These are phyloP conservation scores for Channa maculata DNA, from an alignment of 2,113 vertebrate species.

Conservation along the genomic window DNA sequence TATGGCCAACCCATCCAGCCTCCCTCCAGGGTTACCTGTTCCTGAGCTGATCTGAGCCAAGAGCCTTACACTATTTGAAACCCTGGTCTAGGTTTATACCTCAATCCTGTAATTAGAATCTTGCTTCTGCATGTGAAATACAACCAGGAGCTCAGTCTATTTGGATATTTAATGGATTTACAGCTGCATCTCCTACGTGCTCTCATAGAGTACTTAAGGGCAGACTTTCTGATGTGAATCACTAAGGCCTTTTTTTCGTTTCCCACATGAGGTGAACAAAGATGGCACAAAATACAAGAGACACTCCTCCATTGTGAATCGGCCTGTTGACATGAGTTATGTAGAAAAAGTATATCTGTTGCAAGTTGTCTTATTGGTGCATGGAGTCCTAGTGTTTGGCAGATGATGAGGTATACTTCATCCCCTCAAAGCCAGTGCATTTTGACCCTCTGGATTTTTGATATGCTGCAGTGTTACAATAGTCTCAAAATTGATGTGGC, in stretches of 20 bases:
- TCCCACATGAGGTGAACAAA: slow-evolving; percentile 3
- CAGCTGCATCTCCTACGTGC: slow-evolving; percentile 16
- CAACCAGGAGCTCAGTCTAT: slow-evolving; percentile 19
- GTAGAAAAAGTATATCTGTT: not conserved
- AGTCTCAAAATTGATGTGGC: slow-evolving; percentile 3
- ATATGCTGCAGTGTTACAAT: not conserved
- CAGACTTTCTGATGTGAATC: slow-evolving; percentile 12
- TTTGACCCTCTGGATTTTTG: not conserved
- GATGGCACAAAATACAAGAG: not conserved
- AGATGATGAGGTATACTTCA: not conserved
- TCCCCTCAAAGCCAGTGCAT: not conserved
- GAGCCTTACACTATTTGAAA: slow-evolving; percentile 42
- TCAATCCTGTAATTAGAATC: slow-evolving; percentile 50
- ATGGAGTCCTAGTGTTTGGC: not conserved
- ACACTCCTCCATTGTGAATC: not conserved
- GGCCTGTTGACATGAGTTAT: slow-evolving; percentile 16
- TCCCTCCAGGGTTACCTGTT: slow-evolving; percentile 7
- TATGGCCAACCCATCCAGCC: not conserved
- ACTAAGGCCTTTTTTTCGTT: slow-evolving; percentile 2
- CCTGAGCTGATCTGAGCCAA: slow-evolving; percentile 16
- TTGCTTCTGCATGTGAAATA: slow-evolving; percentile 38
- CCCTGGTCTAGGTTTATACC: slow-evolving; percentile 25
- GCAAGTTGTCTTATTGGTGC: slow-evolving; percentile 5
- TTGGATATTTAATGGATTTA: slow-evolving; percentile 29
- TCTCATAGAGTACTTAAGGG: not conserved